A percentile compares a stretch with the other conserved stretches of the same genome.
phyloP scores from a whole-genome alignment of 53 echinoderm and acorn worm species.

The Echinometra lucunter region DNA sequence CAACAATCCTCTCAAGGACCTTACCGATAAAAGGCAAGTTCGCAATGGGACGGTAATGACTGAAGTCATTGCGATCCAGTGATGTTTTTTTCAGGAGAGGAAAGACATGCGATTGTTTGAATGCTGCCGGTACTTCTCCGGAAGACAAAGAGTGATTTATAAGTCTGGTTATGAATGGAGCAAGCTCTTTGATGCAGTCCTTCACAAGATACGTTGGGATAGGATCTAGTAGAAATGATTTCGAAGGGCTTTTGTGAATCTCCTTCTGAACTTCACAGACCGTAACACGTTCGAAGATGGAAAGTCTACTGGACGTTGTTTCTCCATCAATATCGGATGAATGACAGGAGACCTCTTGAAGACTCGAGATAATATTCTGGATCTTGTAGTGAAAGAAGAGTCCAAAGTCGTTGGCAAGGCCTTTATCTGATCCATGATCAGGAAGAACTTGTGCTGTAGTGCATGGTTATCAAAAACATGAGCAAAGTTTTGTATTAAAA shows the following conservation, averaged over 20 bases:
- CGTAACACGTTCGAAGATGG: slow-evolving; percentile 15
- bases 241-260: neutral
- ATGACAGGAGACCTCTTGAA: neutral
- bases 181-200: neutral
- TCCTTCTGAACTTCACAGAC: neutral
- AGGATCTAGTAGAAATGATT: neutral
- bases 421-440: too few species aligned
- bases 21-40: slow-evolving; percentile 43
- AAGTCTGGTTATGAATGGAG: neutral
- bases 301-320: neutral
- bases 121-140: neutral
- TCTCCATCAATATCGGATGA: neutral
- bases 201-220: neutral
- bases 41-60: slow-evolving; percentile 39
- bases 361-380: neutral
- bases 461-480: too few species aligned
- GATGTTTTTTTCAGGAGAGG: too few species aligned
- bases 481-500: too few species aligned
- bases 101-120: neutral
- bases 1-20: slow-evolving; percentile 44
- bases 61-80: slow-evolving; percentile 3
- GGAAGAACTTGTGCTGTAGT: too few species aligned
- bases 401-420: too few species aligned
- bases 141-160: neutral
- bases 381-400: too few species aligned